Base-by-base conservation (phyloP, 2,888 invertebrate genomes). In the Eustalomyia histrio region DNA sequence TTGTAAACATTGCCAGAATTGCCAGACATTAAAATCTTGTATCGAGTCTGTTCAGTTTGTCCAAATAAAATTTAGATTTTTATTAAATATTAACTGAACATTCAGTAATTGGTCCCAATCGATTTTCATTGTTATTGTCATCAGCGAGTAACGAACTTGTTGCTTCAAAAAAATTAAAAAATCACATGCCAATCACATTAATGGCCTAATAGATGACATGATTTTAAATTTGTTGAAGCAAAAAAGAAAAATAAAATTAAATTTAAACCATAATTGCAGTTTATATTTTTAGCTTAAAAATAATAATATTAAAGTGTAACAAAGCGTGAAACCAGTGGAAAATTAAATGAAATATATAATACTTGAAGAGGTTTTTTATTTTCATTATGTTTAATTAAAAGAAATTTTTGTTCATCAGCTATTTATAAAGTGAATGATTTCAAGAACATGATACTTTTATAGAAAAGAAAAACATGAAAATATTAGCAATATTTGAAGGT, bases 391-490 rank as follows among this genome's bases (percentile, higher is more conserved):
- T 68, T 16, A 33, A 43, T 55, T 21, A 61, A 76, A 63, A 61
- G 53, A 76, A 76, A 76, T 67, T 58, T 50, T 18, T 53, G 12
- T 55, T 61, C 29, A 50, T 43, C 18, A 43, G 67, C 18, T 33
- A 18, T 67, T 68, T 47, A 74, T 57, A 39, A 18, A 17, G 52
- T 50, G 24, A 57, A 76, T 63, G n/a, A 76, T 63, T 68, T 76
- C 63, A 76, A 76, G 76, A 76, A 76, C 76, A 64, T 76, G 76
- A 17, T 29, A 7, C 43, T 47, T 14, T n/a, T n/a, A n/a, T 47
- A n/a, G n/a, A 47, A 47, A 47, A 39, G 5, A 50, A 63, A 21
- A 57, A 57, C 57, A 76, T 55, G 18, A 69, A 76, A 69, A 12
- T 39, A 60, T 1, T 50, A n/a, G n/a, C 35, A 58, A 39, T 2